A percentile compares a stretch with the other conserved stretches of the same genome.
phyloP scores from a whole-genome alignment of 2,797 vertebrate species.

The Anolis apletophallus region DNA sequence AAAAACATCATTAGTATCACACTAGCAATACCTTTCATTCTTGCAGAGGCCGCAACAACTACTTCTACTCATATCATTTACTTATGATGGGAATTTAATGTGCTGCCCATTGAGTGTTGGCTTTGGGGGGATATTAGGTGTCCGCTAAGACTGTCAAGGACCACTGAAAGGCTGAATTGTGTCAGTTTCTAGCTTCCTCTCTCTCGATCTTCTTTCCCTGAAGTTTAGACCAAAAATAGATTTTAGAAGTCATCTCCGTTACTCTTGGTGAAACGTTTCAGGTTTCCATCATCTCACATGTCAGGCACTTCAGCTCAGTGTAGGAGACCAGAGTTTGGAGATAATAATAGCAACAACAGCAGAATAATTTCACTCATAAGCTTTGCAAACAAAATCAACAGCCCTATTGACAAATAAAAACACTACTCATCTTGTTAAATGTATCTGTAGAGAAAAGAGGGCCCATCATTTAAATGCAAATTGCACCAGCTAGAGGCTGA shows the following conservation, averaged over 20 bases:
- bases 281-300: not conserved
- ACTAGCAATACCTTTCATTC: constrained; percentile 43
- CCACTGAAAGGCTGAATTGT: constrained; percentile 71
- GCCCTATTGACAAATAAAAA: not conserved
- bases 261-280: constrained; percentile 23
- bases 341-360: not conserved
- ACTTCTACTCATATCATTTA: constrained; percentile 62
- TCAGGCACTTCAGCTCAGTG: constrained; percentile 19
- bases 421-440: not conserved
- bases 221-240: constrained; percentile 17
- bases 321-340: constrained; percentile 34
- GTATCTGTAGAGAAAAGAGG: too few species aligned
- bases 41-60: constrained; percentile 41
- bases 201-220: constrained; percentile 13
- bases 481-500: too few species aligned
- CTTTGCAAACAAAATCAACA: not conserved
- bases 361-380: constrained; percentile 20
- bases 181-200: constrained; percentile 32
- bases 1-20: constrained; percentile 53
- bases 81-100: constrained; percentile 48
- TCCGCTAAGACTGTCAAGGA: constrained; percentile 70
- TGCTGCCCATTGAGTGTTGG: constrained; percentile 67
- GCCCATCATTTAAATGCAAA: too few species aligned
- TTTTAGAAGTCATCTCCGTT: constrained; percentile 48
- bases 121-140: constrained; percentile 74